These are phyloP conservation scores for Aphaenogaster floridana DNA, from an alignment of 1,140 invertebrate genomes.

Conservation along the genomic window DNA sequence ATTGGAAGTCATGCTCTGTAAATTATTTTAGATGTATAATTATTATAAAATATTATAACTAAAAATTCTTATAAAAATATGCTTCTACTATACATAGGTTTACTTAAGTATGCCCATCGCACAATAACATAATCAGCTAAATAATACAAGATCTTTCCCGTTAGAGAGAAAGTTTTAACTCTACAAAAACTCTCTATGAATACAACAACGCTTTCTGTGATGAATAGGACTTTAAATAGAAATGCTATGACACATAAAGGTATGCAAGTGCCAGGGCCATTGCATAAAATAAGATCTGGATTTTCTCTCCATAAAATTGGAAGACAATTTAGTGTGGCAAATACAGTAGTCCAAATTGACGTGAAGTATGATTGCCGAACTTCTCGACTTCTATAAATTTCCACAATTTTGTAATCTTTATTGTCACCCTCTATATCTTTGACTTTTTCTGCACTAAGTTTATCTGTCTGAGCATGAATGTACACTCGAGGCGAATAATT, in stretches of 20 bases:
- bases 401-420: conserved; percentile 87
- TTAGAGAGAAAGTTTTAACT: conserved; percentile 95
- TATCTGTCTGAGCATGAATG: conserved; percentile 93
- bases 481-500: conserved; percentile 92
- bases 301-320: conserved; percentile 90
- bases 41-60: conserved; percentile 37
- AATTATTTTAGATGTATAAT: conserved; percentile 30
- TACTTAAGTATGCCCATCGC: conserved; percentile 92
- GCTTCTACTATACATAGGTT: conserved; percentile 76
- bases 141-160: conserved; percentile 94
- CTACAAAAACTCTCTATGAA: conserved; percentile 98
- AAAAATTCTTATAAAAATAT: conserved; percentile 73
- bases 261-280: conserved; percentile 98
- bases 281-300: conserved; percentile 95
- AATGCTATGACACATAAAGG: conserved; percentile 93
- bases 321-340: conserved; percentile 90
- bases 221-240: conserved; percentile 89
- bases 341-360: conserved; percentile 92
- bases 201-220: conserved; percentile 92
- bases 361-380: conserved; percentile 95
- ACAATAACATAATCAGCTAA: conserved; percentile 95
- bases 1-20: conserved; percentile 67
- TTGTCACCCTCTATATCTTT: conserved; percentile 86
- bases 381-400: conserved; percentile 94
- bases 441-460: conserved; percentile 91